Evolutionary conservation across 1,140 invertebrate species (phyloP).

Genomic region (honey bee (Apis mellifera)): DNA sequence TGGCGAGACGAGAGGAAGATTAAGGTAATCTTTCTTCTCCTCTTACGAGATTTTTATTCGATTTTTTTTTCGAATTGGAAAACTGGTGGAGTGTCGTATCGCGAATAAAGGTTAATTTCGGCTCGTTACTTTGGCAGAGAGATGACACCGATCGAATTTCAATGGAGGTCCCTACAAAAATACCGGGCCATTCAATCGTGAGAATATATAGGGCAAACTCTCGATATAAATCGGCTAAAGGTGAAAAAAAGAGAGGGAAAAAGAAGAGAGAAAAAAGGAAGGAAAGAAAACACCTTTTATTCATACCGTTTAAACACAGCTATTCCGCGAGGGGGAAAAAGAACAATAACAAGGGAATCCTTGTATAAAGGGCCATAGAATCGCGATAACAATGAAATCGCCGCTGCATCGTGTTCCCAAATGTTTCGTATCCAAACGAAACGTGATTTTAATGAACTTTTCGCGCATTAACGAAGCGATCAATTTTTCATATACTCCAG

Average conservation of each 20-base stretch:
- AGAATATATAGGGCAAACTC: not conserved
- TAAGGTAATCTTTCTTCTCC: no score
- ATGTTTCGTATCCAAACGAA: not conserved
- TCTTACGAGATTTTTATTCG: no score
- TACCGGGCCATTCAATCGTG: not conserved
- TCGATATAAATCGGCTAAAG: not conserved
- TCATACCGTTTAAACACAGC: not conserved
- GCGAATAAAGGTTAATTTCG: not conserved
- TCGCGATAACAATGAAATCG: constrained; percentile 1
- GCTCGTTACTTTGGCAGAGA: not conserved
- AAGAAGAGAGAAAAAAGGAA: not conserved
- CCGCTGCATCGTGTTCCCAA: not conserved
- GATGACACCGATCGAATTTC: not conserved
- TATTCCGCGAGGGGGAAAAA: not conserved
- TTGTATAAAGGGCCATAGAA: constrained; percentile 1
- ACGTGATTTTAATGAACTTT: not conserved
- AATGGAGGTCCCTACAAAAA: not conserved
- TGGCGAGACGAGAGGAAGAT: not conserved
- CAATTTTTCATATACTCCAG: no score
- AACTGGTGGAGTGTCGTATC: not conserved
- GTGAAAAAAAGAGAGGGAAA: not conserved
- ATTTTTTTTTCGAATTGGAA: not conserved
- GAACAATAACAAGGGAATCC: not conserved
- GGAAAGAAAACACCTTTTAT: not conserved
- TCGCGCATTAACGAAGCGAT: not conserved